These are phyloP conservation scores for Latrodectus hesperus DNA, from an alignment of 2,888 invertebrate species.

Conservation along the genomic window DNA sequence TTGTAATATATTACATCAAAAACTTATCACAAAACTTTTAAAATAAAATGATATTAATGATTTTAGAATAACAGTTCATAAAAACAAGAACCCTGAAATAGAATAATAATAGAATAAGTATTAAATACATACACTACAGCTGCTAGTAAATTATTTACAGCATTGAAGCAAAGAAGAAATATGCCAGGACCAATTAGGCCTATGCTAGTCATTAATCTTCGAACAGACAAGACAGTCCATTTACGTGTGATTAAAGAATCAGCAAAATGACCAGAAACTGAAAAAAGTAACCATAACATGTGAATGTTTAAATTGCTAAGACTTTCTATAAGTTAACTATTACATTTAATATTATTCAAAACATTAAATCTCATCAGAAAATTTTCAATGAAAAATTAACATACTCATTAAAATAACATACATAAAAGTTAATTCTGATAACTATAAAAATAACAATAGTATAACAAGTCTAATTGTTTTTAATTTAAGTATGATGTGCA, in stretches of 20 bases:
- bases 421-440: too few species aligned
- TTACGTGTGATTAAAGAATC: constrained; percentile 80
- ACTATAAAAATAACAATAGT: too few species aligned
- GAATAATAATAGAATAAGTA: constrained; percentile 9
- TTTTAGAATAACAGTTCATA: neutral
- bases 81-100: neutral
- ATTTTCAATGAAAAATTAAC: too few species aligned
- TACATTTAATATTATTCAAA: neutral
- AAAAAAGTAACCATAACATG: constrained; percentile 11
- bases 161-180: constrained; percentile 82
- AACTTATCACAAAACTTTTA: too few species aligned
- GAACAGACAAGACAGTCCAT: constrained; percentile 82
- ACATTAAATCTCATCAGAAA: neutral
- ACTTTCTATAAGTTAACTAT: neutral
- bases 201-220: constrained; percentile 83
- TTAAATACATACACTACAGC: constrained; percentile 80
- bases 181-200: constrained; percentile 84
- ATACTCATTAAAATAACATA: too few species aligned
- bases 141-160: constrained; percentile 81
- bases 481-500: neutral
- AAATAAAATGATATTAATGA: too few species aligned
- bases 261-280: constrained; percentile 83
- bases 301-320: too few species aligned
- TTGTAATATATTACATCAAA: too few species aligned
- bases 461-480: too few species aligned